Percentiles rank a stretch among this genome's conserved stretches.
Evolutionary conservation across 2,888 invertebrate species (phyloP).

Genomic region (Drosophila helvetica): DNA sequence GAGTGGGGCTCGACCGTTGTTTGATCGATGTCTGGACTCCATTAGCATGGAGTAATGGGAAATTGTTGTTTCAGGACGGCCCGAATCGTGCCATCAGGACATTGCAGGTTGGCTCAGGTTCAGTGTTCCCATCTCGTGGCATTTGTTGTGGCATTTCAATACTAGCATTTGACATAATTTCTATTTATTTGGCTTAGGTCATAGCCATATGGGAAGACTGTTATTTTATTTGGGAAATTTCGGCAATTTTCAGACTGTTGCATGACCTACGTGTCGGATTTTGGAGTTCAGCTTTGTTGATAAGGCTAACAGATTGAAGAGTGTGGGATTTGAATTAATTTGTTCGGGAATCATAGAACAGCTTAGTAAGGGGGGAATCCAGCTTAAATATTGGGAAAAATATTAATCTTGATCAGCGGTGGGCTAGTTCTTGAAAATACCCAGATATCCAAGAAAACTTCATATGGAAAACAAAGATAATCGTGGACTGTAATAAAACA

Average conservation of each 20-base stretch:
- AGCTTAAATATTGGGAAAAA: neutral
- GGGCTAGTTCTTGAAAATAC: too few relatives aligned
- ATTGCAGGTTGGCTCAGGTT: slow-evolving; percentile 35
- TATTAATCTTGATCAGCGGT: too few relatives aligned
- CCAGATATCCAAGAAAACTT: neutral
- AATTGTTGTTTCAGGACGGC: slow-evolving; percentile 17
- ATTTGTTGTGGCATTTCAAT: slow-evolving; percentile 62
- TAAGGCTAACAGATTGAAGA: neutral
- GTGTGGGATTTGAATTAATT: neutral
- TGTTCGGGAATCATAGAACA: neutral
- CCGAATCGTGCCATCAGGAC: slow-evolving; percentile 53
- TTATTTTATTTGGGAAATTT: slow-evolving; percentile 40
- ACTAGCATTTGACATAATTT: slow-evolving; percentile 71
- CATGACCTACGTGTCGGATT: slow-evolving; percentile 25
- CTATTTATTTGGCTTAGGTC: slow-evolving; percentile 71
- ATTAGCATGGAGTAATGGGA: slow-evolving; percentile 42
- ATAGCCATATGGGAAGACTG: slow-evolving; percentile 21
- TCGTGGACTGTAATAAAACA: too few relatives aligned
- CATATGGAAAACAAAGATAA: too few relatives aligned
- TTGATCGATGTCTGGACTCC: slow-evolving; percentile 71
- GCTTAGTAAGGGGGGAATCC: neutral
- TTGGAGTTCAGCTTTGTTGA: neutral
- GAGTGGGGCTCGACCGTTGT: slow-evolving; percentile 43
- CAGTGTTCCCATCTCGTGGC: neutral
- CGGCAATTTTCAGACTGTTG: slow-evolving; percentile 31